A percentile compares a stretch with the other conserved stretches of the same genome.
These are phyloP conservation scores for Pristionchus fissidentatus DNA, from an alignment of 2,888 invertebrate genomes.

Conservation along the genomic window DNA sequence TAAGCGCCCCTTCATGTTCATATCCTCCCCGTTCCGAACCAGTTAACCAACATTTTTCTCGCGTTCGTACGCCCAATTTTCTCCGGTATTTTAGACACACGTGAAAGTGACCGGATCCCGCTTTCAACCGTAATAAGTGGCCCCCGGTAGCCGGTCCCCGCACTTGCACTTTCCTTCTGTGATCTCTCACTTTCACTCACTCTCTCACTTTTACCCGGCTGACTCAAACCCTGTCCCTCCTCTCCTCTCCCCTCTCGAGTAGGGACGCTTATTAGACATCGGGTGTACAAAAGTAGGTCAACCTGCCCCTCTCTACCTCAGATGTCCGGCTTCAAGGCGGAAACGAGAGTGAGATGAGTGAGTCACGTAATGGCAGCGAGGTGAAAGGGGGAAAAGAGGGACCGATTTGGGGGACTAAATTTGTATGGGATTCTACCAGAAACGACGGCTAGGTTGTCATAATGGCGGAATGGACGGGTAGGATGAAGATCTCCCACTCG, in stretches of 20 bases:
- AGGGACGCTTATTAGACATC: background rate
- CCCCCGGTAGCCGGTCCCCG: background rate
- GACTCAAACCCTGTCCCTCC: too few relatives aligned
- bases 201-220: too few relatives aligned
- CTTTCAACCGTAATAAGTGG: conserved; percentile 23
- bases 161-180: conserved; percentile 35
- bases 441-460: too few relatives aligned
- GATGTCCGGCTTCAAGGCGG: background rate
- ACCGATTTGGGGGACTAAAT: too few relatives aligned
- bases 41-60: too few relatives aligned
- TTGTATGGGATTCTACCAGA: too few relatives aligned
- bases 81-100: too few relatives aligned
- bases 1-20: too few relatives aligned
- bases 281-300: conserved; percentile 35
- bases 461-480: too few relatives aligned
- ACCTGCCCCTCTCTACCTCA: conserved; percentile 22
- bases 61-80: too few relatives aligned
- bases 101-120: conserved; percentile 34
- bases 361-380: conserved; percentile 41
- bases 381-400: conserved; percentile 52
- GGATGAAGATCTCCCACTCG: too few relatives aligned
- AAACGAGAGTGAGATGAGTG: conserved; percentile 13
- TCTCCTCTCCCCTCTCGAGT: background rate
- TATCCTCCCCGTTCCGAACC: too few relatives aligned
- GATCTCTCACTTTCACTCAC: background rate